Evolutionary conservation across 2,113 vertebrate species (phyloP).

Genomic region (Heliornis fulica): DNA sequence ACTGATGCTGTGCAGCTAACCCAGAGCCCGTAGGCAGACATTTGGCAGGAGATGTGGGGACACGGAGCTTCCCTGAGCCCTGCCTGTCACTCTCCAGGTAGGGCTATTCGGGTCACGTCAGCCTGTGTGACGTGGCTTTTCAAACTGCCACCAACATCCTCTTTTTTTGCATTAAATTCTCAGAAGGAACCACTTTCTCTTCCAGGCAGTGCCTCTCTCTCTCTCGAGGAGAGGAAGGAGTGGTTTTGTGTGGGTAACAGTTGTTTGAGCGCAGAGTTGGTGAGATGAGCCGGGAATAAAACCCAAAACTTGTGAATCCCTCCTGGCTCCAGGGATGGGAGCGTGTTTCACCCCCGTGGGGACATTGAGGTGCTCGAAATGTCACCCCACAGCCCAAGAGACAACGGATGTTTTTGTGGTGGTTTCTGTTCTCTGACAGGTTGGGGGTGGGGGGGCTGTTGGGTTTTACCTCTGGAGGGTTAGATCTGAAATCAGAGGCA

Average conservation of each 20-base stretch:
- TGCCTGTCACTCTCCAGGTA: neutral
- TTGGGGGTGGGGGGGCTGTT: neutral
- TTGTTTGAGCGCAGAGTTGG: neutral
- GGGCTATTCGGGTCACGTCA: fast-evolving
- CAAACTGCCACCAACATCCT: neutral
- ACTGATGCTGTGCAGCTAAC: neutral
- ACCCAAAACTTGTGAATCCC: neutral
- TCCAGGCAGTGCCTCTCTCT: neutral
- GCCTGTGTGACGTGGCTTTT: neutral
- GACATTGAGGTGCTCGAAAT: neutral
- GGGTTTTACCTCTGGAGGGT: neutral
- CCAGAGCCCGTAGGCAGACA: neutral
- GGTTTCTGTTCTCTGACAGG: neutral
- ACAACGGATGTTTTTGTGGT: neutral
- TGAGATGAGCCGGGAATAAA: neutral
- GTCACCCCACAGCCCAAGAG: neutral
- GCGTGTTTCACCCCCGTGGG: fast-evolving
- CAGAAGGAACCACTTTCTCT: neutral
- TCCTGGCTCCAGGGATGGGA: neutral
- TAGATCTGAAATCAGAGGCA: fast-evolving
- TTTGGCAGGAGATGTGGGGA: neutral
- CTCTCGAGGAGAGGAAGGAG: neutral
- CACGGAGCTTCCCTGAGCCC: neutral
- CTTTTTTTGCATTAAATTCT: neutral
- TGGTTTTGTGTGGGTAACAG: neutral